Evolutionary conservation across 2,113 vertebrate species (phyloP).

Genomic region (Harpagus bidentatus): DNA sequence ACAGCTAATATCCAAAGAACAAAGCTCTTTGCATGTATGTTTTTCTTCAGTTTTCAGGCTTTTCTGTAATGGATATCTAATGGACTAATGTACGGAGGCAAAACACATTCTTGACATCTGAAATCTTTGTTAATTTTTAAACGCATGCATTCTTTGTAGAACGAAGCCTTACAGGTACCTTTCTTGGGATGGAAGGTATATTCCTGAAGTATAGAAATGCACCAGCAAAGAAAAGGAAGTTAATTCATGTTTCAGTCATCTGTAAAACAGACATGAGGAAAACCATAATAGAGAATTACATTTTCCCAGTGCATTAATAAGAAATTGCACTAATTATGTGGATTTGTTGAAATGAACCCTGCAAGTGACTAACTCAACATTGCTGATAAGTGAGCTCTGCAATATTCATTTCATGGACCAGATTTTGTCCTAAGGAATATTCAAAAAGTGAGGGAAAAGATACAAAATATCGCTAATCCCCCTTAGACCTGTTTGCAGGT

Average conservation of each 20-base stretch:
- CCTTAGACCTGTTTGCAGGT: background rate
- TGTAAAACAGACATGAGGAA: background rate
- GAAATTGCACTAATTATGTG: background rate
- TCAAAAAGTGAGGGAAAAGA: background rate
- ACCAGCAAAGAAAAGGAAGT: background rate
- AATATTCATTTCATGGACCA: background rate
- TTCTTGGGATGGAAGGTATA: background rate
- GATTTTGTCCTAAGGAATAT: background rate
- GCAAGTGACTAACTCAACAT: background rate
- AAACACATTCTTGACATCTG: background rate
- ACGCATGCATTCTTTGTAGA: background rate
- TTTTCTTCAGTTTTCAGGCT: background rate
- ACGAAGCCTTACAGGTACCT: background rate
- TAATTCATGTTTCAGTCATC: background rate
- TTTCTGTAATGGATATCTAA: background rate
- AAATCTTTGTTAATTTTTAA: background rate
- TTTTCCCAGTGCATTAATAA: background rate
- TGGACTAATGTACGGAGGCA: background rate
- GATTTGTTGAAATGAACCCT: background rate
- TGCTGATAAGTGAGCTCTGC: background rate
- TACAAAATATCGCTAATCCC: background rate
- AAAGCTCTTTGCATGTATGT: background rate
- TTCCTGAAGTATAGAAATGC: background rate
- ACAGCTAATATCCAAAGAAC: background rate
- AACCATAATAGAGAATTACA: background rate